phyloP scores from a whole-genome alignment of 2,888 invertebrate species.

The Leucozona laternaria region DNA sequence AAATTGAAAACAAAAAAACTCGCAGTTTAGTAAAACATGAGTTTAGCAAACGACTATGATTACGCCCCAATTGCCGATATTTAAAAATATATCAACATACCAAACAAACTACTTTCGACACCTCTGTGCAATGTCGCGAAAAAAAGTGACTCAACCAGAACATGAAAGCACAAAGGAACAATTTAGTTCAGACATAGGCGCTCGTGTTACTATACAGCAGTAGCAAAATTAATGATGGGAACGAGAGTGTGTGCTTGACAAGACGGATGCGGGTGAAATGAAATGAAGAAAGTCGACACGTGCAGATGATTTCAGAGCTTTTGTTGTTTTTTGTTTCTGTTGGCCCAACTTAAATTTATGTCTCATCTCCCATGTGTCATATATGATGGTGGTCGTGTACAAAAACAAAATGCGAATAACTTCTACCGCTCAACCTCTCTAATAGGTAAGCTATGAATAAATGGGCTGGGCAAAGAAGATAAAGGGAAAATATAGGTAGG shows the following conservation, averaged over 20 bases:
- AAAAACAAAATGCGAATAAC: too few species aligned
- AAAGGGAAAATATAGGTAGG: too few species aligned
- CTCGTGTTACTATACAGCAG: neutral
- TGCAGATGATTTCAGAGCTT: slow-evolving; percentile 56
- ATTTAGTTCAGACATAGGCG: slow-evolving; percentile 13
- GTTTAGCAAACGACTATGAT: too few species aligned
- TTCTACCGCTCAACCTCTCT: too few species aligned
- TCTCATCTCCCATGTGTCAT: neutral
- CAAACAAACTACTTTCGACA: slow-evolving; percentile 5
- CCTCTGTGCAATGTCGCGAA: neutral
- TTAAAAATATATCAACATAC: neutral
- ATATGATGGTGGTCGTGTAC: neutral
- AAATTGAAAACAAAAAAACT: too few species aligned
- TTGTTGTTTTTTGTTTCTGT: neutral
- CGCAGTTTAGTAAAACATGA: too few species aligned
- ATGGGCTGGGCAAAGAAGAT: too few species aligned
- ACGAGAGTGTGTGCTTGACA: neutral
- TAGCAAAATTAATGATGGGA: slow-evolving; percentile 1
- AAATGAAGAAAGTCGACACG: slow-evolving; percentile 46
- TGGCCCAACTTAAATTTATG: neutral
- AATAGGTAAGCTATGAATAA: too few species aligned
- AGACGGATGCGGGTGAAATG: slow-evolving; percentile 1
- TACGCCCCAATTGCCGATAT: too few species aligned
- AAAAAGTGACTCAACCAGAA: slow-evolving; percentile 12
- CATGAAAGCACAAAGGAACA: slow-evolving; percentile 18